Evolutionary conservation across 2,888 invertebrate species (phyloP), one percentile per base, ranked within the genome.

Genomic region (Stegophylla sp.): DNA sequence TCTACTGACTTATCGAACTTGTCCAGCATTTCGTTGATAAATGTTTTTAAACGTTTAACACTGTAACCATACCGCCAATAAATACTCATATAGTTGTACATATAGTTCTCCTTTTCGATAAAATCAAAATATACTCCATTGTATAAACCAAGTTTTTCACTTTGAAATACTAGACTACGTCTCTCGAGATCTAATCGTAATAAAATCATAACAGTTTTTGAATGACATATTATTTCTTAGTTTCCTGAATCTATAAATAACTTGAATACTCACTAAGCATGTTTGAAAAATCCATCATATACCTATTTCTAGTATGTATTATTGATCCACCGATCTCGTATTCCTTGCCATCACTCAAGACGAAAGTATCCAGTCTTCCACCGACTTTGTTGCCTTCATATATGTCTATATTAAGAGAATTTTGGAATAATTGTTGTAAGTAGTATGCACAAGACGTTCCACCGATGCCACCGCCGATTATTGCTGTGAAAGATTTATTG

Each of bases 391-490:
- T 85, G 0, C 86, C 86, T 85, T 91, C 91, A 85, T 88, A 91
- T 12, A 91, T 84, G 84, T 90, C 89, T 72, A 91, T 88, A 0
- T 86, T 84, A 7, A 88, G 85, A 75, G 87, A 85, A 26, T 85
- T 84, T 5, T 83, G 82, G 61, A 87, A 86, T 69, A 86, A 84
- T 84, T 90, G 86, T 13, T 87, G 86, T 10, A 91, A 85, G 84
- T 88, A 90, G 85, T 89, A 89, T 0, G 90, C 89, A 20, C 89
- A 86, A 1, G 90, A 88, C 2, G 90, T 88, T 34, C 91, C 91
- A 56, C 91, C 90, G 67, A 91, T 88, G 10, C 91, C 91, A 66
- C 88, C 90, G 20, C 91, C 91, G 82, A 91, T 86, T 45, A 91
- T 88, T 48, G 89, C 91, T 91, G 84, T 48, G 84, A 86, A 84